Base-by-base conservation (phyloP, 2,888 invertebrate genomes). In the Nephrotoma guestfalica region DNA sequence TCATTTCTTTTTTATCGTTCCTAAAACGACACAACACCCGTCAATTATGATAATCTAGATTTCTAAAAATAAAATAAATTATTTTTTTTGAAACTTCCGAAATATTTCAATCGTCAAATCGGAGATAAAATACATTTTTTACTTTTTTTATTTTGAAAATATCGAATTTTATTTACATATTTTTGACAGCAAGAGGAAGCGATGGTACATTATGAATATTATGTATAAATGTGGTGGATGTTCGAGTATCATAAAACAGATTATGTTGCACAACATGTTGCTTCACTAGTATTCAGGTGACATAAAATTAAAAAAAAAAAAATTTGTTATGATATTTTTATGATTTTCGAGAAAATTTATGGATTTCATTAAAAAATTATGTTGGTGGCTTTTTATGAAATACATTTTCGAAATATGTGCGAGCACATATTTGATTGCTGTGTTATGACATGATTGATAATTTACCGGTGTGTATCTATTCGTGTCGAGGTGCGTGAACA, bases 81-180 rank as follows among this genome's bases (percentile, higher is more conserved):
- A n/a, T 47, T 13, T 47, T 11, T 84, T 84, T 41, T 84, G 84
- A 84, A 84, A 41, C 84, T 84, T 84, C 84, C 84, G 84, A 84
- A 84, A 84, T 84, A 84, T 84, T 84, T 84, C 41, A 84, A 84
- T 84, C 84, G 42, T 84, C 84, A 84, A 84, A 84, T 13, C 30
- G 41, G n/a, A 83, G n/a, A 47, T 13, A 47, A 47, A 47, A n/a
- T 47, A n/a, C 11, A 47, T 11, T 51, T 51, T 30, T 30, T 30
- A 30, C 2, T 30, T 71, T 71, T 71, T 71, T 71, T 71, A 13
- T 5, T 30, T 5, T 47, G 6, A 30, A 71, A 71, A 71, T 71
- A 71, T 71, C 71, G 71, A 71, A 71, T 71, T 71, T 71, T 71
- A 71, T 71, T 71, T 71, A 71, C 71, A 71, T 71, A 71, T 71